Conservation (phyloP, 2,113 vertebrate genomes). For the Condylura cristata region DNA sequence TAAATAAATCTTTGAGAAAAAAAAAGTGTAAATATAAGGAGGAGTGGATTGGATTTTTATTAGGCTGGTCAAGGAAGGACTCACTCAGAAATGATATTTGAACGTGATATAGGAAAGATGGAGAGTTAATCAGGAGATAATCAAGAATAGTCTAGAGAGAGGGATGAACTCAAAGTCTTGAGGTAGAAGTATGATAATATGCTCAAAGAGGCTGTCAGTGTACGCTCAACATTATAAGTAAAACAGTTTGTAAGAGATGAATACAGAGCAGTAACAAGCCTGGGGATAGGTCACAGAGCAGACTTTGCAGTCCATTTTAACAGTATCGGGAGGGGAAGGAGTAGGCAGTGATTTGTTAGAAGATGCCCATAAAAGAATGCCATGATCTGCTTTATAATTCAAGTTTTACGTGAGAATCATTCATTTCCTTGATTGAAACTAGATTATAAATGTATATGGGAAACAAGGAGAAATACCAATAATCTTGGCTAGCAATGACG, state of each 20-base stretch:
- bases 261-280: not conserved
- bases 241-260: not conserved
- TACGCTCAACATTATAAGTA: not conserved
- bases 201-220: not conserved
- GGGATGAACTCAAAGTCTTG: not conserved
- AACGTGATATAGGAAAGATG: not conserved
- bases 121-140: not conserved
- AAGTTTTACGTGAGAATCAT: not conserved
- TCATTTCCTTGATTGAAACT: not conserved
- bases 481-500: not conserved
- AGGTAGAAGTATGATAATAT: not conserved
- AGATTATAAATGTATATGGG: not conserved
- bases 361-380: not conserved
- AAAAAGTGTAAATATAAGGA: not conserved
- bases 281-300: not conserved
- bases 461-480: not conserved
- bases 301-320: not conserved
- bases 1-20: too few species aligned
- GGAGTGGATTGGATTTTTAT: not conserved
- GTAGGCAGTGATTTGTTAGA: not conserved
- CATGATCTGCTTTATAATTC: not conserved
- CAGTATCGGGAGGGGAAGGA: not conserved
- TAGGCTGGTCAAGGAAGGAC: not conserved
- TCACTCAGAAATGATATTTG: not conserved
- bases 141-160: not conserved